phyloP scores from a whole-genome alignment of 2,888 invertebrate genomes.

The Liodrosophila aerea region DNA sequence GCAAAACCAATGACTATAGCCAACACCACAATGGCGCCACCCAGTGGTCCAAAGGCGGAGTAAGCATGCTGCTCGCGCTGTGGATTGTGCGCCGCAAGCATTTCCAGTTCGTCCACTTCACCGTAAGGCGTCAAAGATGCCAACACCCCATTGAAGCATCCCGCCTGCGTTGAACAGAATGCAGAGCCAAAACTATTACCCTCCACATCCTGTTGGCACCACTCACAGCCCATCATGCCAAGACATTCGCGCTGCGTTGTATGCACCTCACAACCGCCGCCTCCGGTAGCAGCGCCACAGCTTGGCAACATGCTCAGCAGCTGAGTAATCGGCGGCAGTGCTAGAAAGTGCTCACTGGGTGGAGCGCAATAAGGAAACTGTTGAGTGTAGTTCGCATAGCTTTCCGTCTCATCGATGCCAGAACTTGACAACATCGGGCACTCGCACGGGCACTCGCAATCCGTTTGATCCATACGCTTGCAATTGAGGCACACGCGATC shows the following conservation, averaged over 20 bases:
- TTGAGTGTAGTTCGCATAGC: slow-evolving; percentile 70
- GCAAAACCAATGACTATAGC: slow-evolving; percentile 91
- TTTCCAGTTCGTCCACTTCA: slow-evolving; percentile 78
- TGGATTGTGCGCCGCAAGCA: slow-evolving; percentile 79
- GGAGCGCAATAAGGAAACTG: slow-evolving; percentile 80
- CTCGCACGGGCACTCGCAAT: slow-evolving; percentile 97
- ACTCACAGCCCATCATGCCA: slow-evolving; percentile 93
- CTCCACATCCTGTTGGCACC: slow-evolving; percentile 92
- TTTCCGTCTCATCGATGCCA: slow-evolving; percentile 24
- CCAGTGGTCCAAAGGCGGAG: slow-evolving; percentile 92
- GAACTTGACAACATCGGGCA: slow-evolving; percentile 85
- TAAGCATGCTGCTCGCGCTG: slow-evolving; percentile 83
- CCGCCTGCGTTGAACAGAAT: slow-evolving; percentile 90
- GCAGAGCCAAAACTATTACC: slow-evolving; percentile 87
- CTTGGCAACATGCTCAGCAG: slow-evolving; percentile 84
- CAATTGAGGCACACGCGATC: slow-evolving; percentile 95
- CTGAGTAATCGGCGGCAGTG: slow-evolving; percentile 78
- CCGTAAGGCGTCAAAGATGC: slow-evolving; percentile 91
- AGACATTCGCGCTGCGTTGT: slow-evolving; percentile 86
- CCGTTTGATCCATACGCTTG: slow-evolving; percentile 95
- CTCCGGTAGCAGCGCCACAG: slow-evolving; percentile 83
- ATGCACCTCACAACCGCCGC: slow-evolving; percentile 88
- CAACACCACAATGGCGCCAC: slow-evolving; percentile 92
- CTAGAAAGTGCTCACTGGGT: slow-evolving; percentile 71
- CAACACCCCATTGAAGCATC: slow-evolving; percentile 93